phyloP scores from a whole-genome alignment of 2,888 invertebrate genomes.

The Nemotelus nigrinus region DNA sequence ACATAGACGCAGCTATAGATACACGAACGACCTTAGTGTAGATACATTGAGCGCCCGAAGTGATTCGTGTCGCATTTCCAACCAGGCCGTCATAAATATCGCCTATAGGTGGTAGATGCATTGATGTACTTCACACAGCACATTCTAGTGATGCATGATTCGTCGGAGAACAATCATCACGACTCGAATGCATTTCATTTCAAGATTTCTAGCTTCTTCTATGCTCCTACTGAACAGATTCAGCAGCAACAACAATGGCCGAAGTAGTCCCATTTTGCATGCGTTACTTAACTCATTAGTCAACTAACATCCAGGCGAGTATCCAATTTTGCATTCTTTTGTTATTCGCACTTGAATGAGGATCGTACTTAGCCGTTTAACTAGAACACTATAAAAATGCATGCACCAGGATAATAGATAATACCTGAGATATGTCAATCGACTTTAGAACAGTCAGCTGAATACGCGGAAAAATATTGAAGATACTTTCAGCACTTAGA shows the following conservation, averaged over 20 bases:
- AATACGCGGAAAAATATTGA: background rate
- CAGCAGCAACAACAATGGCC: background rate
- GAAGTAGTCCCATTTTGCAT: background rate
- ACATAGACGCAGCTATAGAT: background rate
- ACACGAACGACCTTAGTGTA: background rate
- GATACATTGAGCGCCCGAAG: too few species aligned
- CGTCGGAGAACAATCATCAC: too few species aligned
- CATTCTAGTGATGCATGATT: background rate
- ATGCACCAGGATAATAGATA: conserved; percentile 22
- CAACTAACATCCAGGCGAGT: background rate
- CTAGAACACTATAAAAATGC: background rate
- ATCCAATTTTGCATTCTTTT: conserved; percentile 16
- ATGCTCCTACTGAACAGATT: too few species aligned
- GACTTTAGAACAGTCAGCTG: background rate
- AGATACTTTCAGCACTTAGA: background rate
- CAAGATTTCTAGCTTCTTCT: too few species aligned
- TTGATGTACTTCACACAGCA: background rate
- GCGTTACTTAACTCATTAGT: conserved; percentile 1
- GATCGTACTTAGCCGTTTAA: background rate
- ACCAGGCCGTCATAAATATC: background rate
- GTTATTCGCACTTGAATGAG: background rate
- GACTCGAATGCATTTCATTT: too few species aligned
- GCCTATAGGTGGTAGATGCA: conserved; percentile 7
- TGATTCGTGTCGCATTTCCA: background rate
- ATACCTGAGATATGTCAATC: conserved; percentile 18